A percentile compares a stretch with the other conserved stretches of the same genome.
Conservation (phyloP, 2,797 vertebrate genomes). For the Tachyglossus aculeatus region DNA sequence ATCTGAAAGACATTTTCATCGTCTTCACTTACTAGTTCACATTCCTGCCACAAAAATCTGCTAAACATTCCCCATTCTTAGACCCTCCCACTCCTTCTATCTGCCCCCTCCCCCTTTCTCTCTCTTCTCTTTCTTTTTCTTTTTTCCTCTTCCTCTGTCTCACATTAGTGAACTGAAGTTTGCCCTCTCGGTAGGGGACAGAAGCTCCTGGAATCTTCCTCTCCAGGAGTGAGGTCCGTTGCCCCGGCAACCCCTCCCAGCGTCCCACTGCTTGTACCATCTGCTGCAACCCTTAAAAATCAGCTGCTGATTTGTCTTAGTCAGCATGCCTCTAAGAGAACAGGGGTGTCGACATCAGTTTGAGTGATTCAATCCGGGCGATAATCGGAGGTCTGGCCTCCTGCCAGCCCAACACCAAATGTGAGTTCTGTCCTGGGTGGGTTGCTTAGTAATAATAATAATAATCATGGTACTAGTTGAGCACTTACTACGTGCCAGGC, state of each 20-base stretch:
- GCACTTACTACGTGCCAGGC: too few relatives aligned
- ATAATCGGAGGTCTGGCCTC: constrained; percentile 29
- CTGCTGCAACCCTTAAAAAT: constrained; percentile 62
- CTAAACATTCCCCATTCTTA: background rate
- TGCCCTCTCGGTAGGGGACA: background rate
- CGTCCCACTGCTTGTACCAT: constrained; percentile 56
- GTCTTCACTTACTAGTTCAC: too few relatives aligned
- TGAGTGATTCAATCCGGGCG: constrained; percentile 11
- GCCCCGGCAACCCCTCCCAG: constrained; percentile 40
- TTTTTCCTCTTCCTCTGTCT: too few relatives aligned
- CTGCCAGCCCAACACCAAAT: constrained; percentile 34
- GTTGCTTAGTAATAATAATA: too few relatives aligned
- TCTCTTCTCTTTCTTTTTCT: background rate
- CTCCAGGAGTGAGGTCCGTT: constrained; percentile 49
- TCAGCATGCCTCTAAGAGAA: constrained; percentile 62
- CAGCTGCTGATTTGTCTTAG: constrained; percentile 63
- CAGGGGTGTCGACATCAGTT: constrained; percentile 20
- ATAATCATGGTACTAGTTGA: too few relatives aligned
- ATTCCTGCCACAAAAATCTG: background rate
- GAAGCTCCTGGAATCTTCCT: constrained; percentile 32
- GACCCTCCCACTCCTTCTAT: background rate
- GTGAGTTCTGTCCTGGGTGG: constrained; percentile 24
- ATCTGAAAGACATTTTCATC: too few relatives aligned
- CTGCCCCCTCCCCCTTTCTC: too few relatives aligned
- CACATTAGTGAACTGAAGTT: too few relatives aligned